These are phyloP conservation scores for Pelobates cultripes DNA, from an alignment of 2,797 vertebrate genomes.

Conservation along the genomic window DNA sequence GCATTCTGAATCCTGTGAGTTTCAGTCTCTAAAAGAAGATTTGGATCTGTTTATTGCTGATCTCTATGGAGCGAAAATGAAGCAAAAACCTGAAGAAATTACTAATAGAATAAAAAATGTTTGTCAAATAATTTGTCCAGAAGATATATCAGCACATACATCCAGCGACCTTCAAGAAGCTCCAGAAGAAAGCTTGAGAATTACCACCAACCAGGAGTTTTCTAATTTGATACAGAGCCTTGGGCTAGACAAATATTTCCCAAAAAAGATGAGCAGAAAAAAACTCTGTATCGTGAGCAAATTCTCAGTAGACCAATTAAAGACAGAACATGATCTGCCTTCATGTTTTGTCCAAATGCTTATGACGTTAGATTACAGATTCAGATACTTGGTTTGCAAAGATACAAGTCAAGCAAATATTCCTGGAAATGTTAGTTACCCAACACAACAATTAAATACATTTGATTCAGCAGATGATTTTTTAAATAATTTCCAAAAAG, in stretches of 20 bases:
- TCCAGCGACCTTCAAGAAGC: neutral
- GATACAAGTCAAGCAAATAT: neutral
- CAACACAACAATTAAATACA: rapidly evolving
- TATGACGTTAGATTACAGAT: conserved; percentile 67
- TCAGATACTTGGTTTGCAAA: conserved; percentile 63
- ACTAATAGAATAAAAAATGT: conserved; percentile 54
- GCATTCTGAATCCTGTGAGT: conserved; percentile 31
- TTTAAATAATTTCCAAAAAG: neutral
- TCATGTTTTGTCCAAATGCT: conserved; percentile 67
- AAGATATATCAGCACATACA: neutral
- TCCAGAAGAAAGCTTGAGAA: neutral
- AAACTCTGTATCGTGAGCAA: conserved; percentile 61
- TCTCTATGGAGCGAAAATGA: neutral
- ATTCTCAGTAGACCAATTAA: conserved; percentile 54
- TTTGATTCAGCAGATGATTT: conserved; percentile 28
- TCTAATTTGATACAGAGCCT: conserved; percentile 59
- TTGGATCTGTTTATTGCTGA: conserved; percentile 56
- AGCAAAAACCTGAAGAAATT: neutral
- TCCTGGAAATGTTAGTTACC: rapidly evolving
- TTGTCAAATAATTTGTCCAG: conserved; percentile 19
- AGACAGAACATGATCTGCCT: conserved; percentile 57
- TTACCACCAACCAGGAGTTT: conserved; percentile 51
- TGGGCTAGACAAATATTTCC: conserved; percentile 61
- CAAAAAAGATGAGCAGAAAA: conserved; percentile 59
- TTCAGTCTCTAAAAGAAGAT: conserved; percentile 60